These are phyloP conservation scores for Zingel zingel DNA, from an alignment of 2,113 vertebrate genomes.

Conservation along the genomic window DNA sequence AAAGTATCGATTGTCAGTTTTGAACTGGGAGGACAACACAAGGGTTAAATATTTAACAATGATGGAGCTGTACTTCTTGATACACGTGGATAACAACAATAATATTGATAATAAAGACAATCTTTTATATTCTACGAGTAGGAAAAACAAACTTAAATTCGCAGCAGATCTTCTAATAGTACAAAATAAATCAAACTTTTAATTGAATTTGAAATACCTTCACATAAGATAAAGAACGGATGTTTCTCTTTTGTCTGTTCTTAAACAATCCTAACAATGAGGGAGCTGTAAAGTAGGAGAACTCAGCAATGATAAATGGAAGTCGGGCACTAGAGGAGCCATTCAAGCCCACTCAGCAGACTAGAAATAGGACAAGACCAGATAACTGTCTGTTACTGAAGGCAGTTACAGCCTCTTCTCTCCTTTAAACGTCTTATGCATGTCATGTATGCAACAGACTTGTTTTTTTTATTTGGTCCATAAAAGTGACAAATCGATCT, in stretches of 20 bases:
- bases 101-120: too few species aligned
- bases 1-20: too few species aligned
- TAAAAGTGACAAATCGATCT: too few species aligned
- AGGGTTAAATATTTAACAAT: neutral
- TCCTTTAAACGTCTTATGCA: too few species aligned
- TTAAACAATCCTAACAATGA: neutral
- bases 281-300: neutral
- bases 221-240: too few species aligned
- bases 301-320: neutral
- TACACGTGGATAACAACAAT: too few species aligned
- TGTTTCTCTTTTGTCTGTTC: neutral
- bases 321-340: neutral
- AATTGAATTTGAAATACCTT: neutral
- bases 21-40: too few species aligned
- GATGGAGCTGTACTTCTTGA: neutral
- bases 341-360: neutral
- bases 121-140: neutral
- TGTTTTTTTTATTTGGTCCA: too few species aligned
- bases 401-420: neutral
- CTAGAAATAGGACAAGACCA: neutral
- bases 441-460: too few species aligned
- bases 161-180: neutral
- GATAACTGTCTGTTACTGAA: neutral
- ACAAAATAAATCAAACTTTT: neutral
- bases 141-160: neutral